phyloP scores from a whole-genome alignment of 2,888 invertebrate genomes.

The Synergus japonicus region DNA sequence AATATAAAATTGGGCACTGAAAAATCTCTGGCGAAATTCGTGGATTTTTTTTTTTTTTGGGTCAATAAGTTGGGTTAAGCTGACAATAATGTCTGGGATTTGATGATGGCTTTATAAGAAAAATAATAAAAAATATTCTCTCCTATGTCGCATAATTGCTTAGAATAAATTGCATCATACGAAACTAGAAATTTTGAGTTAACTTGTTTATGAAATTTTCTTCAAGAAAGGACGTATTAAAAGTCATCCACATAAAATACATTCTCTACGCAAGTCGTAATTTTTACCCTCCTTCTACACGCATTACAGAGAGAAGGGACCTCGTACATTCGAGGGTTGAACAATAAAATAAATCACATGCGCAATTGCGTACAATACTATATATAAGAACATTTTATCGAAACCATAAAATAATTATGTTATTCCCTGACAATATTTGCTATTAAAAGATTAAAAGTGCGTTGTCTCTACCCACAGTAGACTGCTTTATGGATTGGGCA shows the following conservation, averaged over 20 bases:
- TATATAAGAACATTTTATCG: neutral
- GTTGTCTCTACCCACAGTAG: neutral
- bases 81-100: neutral
- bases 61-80: neutral
- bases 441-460: neutral
- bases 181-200: neutral
- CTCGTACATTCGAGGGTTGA: neutral
- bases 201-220: neutral
- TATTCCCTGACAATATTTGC: neutral
- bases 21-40: neutral
- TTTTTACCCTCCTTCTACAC: neutral
- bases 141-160: neutral
- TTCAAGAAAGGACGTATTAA: neutral
- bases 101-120: neutral
- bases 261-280: neutral
- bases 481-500: neutral
- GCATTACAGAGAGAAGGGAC: neutral
- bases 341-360: constrained; percentile 15
- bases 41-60: neutral
- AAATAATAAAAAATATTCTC: neutral
- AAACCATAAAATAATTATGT: constrained; percentile 12
- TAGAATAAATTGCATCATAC: neutral
- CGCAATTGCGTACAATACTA: neutral
- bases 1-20: neutral
- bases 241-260: neutral